Evolutionary conservation across 1,140 invertebrate genomes (phyloP), one percentile per base, ranked within the genome.

Genomic region (Papilio polytes): DNA sequence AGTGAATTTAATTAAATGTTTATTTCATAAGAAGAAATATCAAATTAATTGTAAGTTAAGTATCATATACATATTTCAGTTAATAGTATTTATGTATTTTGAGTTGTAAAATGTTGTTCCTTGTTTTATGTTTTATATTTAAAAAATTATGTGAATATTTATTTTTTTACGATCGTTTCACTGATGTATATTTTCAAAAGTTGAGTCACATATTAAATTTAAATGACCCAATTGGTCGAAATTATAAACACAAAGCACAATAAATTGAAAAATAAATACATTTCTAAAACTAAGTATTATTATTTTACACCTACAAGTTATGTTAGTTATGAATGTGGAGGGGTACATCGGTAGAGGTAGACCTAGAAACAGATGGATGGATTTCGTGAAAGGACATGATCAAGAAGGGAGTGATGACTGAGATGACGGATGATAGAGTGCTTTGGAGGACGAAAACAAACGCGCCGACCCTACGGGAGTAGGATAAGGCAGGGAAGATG

Each of bases 221-320:
- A 89, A 91, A 82, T 89, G 89, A 85, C 84, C 85, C 41, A 70
- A 59, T 86, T 44, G 59, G 90, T 89, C 88, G 87, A 74, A 83
- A 90, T 90, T 91, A 91, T 91, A 85, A 92, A 91, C 91, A 90
- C 90, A 87, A 90, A 93, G 92, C 92, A 93, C 91, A 93, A 93
- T 93, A 93, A 94, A 92, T 90, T 91, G 85, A 91, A 92, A 92
- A 94, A 92, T 90, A 94, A 92, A 92, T 92, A 92, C 88, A 90
- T 94, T 94, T 94, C 89, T 94, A 92, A 91, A 87, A 88, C 84
- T 79, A 44, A 80, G 31, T 86, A 84, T 84, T 84, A 80, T 87
- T 87, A 76, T 76, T 76, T 76, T 13, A 26, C 44, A 48, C 46
- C n/a, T n/a, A n/a, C n/a, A n/a, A n/a, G n/a, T n/a, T n/a, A n/a